Evolutionary conservation across 2,113 vertebrate genomes (phyloP).

Genomic region (Rhadina sibilatrix): DNA sequence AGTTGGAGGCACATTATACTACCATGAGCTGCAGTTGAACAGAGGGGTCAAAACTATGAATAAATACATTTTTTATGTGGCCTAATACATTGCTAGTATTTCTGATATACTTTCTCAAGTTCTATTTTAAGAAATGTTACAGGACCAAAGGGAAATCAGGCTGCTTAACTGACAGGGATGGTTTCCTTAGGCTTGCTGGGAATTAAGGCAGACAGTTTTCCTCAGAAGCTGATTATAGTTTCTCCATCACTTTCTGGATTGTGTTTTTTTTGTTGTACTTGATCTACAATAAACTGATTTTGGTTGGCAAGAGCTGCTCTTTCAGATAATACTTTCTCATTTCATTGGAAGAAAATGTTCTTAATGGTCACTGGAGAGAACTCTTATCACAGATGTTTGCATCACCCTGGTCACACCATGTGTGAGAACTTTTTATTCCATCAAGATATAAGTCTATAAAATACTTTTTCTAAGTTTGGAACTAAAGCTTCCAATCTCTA

Average conservation of each 20-base stretch:
- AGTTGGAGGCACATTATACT: not conserved
- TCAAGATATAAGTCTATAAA: not conserved
- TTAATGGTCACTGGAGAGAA: not conserved
- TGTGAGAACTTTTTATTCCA: not conserved
- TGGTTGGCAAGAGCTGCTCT: not conserved
- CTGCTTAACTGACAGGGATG: not conserved
- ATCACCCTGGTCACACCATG: not conserved
- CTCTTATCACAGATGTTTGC: not conserved
- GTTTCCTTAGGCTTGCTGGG: not conserved
- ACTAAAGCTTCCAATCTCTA: not conserved
- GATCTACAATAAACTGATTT: not conserved
- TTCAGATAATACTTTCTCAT: not conserved
- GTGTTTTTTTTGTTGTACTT: not conserved
- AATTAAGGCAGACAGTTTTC: not conserved
- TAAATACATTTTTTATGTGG: slow-evolving; percentile 34
- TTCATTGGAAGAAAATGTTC: not conserved
- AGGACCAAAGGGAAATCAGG: not conserved
- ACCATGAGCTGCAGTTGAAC: not conserved
- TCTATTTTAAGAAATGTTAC: not conserved
- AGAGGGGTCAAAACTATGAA: slow-evolving; percentile 31
- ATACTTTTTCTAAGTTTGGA: not conserved
- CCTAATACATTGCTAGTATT: not conserved
- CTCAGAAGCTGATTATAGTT: not conserved
- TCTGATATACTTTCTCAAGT: not conserved
- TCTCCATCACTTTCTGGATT: not conserved